Percentiles rank a stretch among this genome's conserved stretches.
These are phyloP conservation scores for Acholoe squamosa DNA, from an alignment of 2,888 invertebrate genomes.

Conservation along the genomic window DNA sequence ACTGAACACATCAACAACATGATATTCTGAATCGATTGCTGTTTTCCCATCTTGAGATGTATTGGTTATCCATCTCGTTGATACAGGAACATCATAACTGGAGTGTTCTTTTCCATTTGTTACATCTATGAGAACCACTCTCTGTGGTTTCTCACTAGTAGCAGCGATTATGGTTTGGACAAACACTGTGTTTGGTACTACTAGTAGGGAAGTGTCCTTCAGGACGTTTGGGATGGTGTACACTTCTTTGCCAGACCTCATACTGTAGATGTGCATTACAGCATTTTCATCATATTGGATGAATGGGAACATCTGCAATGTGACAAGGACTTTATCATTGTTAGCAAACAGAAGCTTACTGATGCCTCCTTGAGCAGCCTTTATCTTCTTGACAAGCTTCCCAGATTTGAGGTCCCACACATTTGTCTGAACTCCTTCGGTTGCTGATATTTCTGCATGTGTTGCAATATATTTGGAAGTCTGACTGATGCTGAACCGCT, in stretches of 20 bases:
- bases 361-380: slow-evolving; percentile 44
- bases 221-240: not conserved
- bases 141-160: slow-evolving; percentile 39
- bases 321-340: slow-evolving; percentile 44
- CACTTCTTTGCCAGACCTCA: slow-evolving; percentile 26
- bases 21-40: slow-evolving; percentile 70
- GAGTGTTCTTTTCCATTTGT: slow-evolving; percentile 67
- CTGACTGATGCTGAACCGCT: slow-evolving; percentile 66
- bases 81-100: not conserved
- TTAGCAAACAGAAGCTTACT: slow-evolving; percentile 45
- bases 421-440: slow-evolving; percentile 62
- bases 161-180: not conserved
- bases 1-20: slow-evolving; percentile 70
- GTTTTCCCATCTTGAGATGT: slow-evolving; percentile 69
- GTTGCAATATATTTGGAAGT: slow-evolving; percentile 61
- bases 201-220: not conserved
- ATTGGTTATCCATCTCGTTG: slow-evolving; percentile 62
- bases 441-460: slow-evolving; percentile 62
- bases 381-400: not conserved
- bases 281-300: slow-evolving; percentile 34
- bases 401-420: slow-evolving; percentile 29
- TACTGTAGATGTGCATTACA: slow-evolving; percentile 42
- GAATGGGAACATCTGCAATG: slow-evolving; percentile 50
- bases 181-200: not conserved
- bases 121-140: slow-evolving; percentile 68